Percentiles rank a stretch among this genome's conserved stretches.
phyloP scores from a whole-genome alignment of 2,113 vertebrate species.

The Dasyornis broadbenti region DNA sequence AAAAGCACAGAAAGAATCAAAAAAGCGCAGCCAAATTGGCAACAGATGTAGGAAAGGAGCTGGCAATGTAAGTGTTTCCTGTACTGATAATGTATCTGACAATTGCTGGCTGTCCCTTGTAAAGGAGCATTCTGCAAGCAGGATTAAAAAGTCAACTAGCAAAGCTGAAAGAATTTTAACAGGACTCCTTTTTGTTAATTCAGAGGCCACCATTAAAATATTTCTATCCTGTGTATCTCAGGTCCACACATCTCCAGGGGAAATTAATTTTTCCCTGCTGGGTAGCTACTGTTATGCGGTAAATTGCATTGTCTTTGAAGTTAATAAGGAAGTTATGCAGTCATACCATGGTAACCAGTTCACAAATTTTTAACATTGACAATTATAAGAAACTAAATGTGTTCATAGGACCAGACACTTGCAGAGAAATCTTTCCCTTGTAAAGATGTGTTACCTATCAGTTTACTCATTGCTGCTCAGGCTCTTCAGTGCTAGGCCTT shows the following conservation, averaged over 20 bases:
- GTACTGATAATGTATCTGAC: background rate
- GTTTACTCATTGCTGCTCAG: background rate
- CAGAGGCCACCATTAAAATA: background rate
- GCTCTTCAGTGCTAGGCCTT: background rate
- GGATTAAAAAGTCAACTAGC: background rate
- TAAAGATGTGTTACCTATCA: background rate
- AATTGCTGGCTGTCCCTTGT: background rate
- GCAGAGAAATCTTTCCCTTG: background rate
- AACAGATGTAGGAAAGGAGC: background rate
- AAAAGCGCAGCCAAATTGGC: background rate
- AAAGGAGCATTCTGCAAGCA: background rate
- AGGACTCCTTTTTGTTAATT: background rate
- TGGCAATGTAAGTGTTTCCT: background rate
- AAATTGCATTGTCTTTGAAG: background rate
- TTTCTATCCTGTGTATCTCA: background rate
- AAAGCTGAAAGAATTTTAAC: background rate
- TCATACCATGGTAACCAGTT: background rate
- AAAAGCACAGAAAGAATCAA: background rate
- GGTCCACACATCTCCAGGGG: background rate
- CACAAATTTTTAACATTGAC: background rate
- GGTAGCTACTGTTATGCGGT: background rate
- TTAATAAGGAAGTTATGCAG: background rate
- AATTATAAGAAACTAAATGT: background rate
- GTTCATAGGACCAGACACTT: background rate
- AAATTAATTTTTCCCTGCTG: background rate